phyloP scores from a whole-genome alignment of 2,797 vertebrate species.

The Poecilia picta region DNA sequence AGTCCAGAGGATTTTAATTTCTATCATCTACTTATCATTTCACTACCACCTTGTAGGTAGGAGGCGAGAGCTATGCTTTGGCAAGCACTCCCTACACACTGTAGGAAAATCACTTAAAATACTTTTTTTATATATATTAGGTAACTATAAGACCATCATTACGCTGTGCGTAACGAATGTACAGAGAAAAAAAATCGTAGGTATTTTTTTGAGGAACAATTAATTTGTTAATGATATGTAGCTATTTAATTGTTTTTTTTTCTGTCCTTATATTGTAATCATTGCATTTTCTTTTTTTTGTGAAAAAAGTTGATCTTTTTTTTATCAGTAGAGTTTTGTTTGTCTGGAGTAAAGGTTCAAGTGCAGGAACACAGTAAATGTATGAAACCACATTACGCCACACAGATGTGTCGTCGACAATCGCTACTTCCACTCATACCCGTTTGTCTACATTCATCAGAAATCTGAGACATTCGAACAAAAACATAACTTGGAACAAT shows the following conservation, averaged over 20 bases:
- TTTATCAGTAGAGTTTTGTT: slow-evolving; percentile 81
- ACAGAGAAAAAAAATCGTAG: slow-evolving; percentile 99
- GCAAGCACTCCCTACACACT: slow-evolving; percentile 89
- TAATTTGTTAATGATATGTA: slow-evolving; percentile 99
- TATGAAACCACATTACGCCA: slow-evolving; percentile 93
- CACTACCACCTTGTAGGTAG: slow-evolving; percentile 87
- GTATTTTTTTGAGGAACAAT: slow-evolving; percentile 99
- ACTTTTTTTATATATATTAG: slow-evolving; percentile 89
- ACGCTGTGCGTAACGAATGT: slow-evolving; percentile 99
- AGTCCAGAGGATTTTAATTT: slow-evolving; percentile 63
- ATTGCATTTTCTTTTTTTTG: slow-evolving; percentile 82
- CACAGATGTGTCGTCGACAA: slow-evolving; percentile 90
- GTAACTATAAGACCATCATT: slow-evolving; percentile 99
- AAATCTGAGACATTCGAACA: slow-evolving; percentile 74
- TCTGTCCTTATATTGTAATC: slow-evolving; percentile 97
- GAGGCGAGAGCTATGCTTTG: slow-evolving; percentile 80
- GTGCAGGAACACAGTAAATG: slow-evolving; percentile 98
- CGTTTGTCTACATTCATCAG: slow-evolving; percentile 68
- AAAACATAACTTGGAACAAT: slow-evolving; percentile 18
- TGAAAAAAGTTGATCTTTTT: slow-evolving; percentile 98
- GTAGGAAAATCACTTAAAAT: slow-evolving; percentile 90
- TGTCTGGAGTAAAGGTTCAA: slow-evolving; percentile 87
- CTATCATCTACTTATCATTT: slow-evolving; percentile 79
- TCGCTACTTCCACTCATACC: slow-evolving; percentile 84
- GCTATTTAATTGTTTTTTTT: slow-evolving; percentile 99